These are phyloP conservation scores for Oreohelix idahoensis DNA, from an alignment of 1,140 invertebrate species.

Conservation along the genomic window DNA sequence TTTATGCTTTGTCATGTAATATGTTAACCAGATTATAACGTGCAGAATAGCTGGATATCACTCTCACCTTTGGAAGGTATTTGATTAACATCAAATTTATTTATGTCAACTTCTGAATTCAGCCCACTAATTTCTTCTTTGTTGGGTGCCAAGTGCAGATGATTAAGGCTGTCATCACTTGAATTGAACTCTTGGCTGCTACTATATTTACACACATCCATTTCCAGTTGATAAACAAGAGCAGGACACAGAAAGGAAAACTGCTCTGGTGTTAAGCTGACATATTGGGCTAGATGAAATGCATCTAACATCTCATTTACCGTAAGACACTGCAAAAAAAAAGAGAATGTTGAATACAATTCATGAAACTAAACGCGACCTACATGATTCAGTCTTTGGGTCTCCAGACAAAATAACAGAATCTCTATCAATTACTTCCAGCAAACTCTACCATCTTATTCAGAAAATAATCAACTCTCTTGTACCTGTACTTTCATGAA, in stretches of 20 bases:
- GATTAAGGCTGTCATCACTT: constrained; percentile 16
- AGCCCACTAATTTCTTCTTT: not conserved
- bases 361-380: no score
- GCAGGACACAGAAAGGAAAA: constrained; percentile 80
- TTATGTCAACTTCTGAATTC: not conserved
- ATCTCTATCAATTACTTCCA: no score
- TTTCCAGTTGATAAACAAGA: constrained; percentile 75
- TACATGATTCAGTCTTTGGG: no score
- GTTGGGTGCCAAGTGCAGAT: constrained; percentile 8
- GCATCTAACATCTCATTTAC: constrained; percentile 37
- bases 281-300: constrained; percentile 40
- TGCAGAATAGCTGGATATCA: no score
- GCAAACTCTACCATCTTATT: no score
- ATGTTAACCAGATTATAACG: no score
- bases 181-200: not conserved
- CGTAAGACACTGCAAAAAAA: constrained; percentile 47
- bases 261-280: constrained; percentile 71
- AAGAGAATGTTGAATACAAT: no score
- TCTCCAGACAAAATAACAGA: no score
- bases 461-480: no score
- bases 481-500: no score
- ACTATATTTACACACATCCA: constrained; percentile 60
- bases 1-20: no score
- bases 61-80: not conserved
- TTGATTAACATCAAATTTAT: not conserved